Evolutionary conservation across 92 coral and sea anemone genomes (phyloP), one percentile per base, ranked within the genome.

Genomic region (Siderastrea siderea): DNA sequence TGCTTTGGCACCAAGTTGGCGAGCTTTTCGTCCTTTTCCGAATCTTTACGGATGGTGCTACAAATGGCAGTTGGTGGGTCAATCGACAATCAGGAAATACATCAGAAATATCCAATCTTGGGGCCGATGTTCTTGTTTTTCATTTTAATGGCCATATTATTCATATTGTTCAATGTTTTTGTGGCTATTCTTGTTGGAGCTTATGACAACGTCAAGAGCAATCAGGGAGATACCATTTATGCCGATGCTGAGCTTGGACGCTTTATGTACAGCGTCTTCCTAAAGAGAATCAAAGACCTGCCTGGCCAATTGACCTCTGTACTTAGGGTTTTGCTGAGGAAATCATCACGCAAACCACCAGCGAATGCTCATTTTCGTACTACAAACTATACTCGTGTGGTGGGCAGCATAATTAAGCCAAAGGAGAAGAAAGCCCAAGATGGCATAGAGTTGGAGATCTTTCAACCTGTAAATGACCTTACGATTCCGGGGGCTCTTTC

Each of bases 1-100:
- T 78, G 86, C 13, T 94, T 94, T 43, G 98, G 98, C 12, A 70
- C 84, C 14, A 82, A 82, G 13, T 19, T 89, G 19, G 72, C 84
- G 5, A 73, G 91, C 6, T 94, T 92, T 71, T 94, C 95, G 6
- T 92, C 93, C 16, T 92, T 92, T 77, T 91, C 86, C 82, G 75
- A 91, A 70, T 54, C 95, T 46, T 78, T 94, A 75, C 92, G 97
- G 43, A 43, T 60, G 5, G 68, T 57, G 15, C 65, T 91, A 12
- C 49, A 16, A 26, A 26, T 26, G 38, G 38, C 38, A 26, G 38
- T 26, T 0, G 38, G 38, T 26, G 38, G 38, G 38, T 26, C 38
- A 26, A 26, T 26, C 38, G 38, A 26, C 38, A 26, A 26, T 26
- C 38, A 26, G 38, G 38, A 26, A 26, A 26, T 26, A 26, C 38